phyloP scores from a whole-genome alignment of 2,797 vertebrate genomes.

The Nyctalus aviator region DNA sequence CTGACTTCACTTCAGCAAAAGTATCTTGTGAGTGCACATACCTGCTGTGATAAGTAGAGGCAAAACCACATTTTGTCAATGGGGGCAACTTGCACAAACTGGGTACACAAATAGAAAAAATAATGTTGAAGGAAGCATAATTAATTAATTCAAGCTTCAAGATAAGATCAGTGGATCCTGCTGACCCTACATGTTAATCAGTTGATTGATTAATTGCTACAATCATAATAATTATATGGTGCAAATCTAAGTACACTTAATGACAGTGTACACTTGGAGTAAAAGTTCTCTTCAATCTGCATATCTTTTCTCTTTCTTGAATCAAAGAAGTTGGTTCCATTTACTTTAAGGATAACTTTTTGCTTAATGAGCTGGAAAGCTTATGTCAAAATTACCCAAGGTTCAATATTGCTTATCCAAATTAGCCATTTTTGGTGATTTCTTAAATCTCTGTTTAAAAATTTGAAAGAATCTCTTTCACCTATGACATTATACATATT shows the following conservation, averaged over 20 bases:
- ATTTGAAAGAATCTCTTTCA: not conserved
- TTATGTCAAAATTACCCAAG: conserved; percentile 56
- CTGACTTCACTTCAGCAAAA: conserved; percentile 84
- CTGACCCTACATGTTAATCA: conserved; percentile 89
- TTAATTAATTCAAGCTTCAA: conserved; percentile 89
- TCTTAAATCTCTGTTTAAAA: conserved; percentile 45
- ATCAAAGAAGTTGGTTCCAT: conserved; percentile 75
- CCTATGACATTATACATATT: not conserved
- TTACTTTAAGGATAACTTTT: conserved; percentile 68
- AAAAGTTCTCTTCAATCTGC: conserved; percentile 86
- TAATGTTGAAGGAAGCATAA: conserved; percentile 87
- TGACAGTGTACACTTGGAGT: conserved; percentile 87
- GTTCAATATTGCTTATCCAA: conserved; percentile 42
- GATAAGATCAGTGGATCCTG: conserved; percentile 87
- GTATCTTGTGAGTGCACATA: conserved; percentile 65
- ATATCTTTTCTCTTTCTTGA: conserved; percentile 87
- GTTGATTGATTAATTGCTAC: conserved; percentile 91
- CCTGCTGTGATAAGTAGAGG: conserved; percentile 81
- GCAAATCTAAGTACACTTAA: conserved; percentile 88
- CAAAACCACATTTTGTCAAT: conserved; percentile 82
- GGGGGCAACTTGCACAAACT: conserved; percentile 81
- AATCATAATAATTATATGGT: conserved; percentile 90
- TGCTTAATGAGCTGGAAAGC: not conserved
- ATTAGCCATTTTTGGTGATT: conserved; percentile 32
- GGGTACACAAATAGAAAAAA: conserved; percentile 86